phyloP scores from a whole-genome alignment of 2,888 invertebrate genomes.

The Gymnoscelis rufifasciata region DNA sequence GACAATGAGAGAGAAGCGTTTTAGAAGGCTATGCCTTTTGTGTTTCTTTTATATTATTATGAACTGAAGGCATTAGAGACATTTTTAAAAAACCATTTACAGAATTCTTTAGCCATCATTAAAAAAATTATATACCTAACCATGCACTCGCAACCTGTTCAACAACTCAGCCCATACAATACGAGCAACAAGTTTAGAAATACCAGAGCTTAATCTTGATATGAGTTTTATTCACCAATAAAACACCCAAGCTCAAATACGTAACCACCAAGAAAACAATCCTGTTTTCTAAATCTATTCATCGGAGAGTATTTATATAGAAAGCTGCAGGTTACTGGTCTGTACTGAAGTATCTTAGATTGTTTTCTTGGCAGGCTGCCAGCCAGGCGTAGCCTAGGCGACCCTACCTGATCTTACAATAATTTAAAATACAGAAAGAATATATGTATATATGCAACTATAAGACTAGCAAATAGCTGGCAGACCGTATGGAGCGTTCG shows the following conservation, averaged over 20 bases:
- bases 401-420: conserved; percentile 1
- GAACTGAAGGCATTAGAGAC: too few species aligned
- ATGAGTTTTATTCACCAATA: conserved; percentile 27
- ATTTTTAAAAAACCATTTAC: too few species aligned
- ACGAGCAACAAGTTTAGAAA: conserved; percentile 20
- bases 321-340: conserved; percentile 6
- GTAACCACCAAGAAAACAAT: conserved; percentile 33
- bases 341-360: conserved; percentile 1
- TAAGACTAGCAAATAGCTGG: too few species aligned
- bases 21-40: too few species aligned
- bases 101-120: too few species aligned
- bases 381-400: not conserved
- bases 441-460: too few species aligned
- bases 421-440: not conserved
- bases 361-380: not conserved
- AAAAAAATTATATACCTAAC: too few species aligned
- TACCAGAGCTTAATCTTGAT: conserved; percentile 22
- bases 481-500: too few species aligned
- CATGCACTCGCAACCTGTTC: conserved; percentile 9
- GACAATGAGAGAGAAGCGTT: too few species aligned
- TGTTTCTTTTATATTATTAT: too few species aligned
- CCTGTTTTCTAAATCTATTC: conserved; percentile 33
- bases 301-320: conserved; percentile 13
- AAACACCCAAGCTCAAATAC: conserved; percentile 29
- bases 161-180: conserved; percentile 8